These are phyloP conservation scores for Amphipoea lucens DNA, from an alignment of 2,888 invertebrate species.

Conservation along the genomic window DNA sequence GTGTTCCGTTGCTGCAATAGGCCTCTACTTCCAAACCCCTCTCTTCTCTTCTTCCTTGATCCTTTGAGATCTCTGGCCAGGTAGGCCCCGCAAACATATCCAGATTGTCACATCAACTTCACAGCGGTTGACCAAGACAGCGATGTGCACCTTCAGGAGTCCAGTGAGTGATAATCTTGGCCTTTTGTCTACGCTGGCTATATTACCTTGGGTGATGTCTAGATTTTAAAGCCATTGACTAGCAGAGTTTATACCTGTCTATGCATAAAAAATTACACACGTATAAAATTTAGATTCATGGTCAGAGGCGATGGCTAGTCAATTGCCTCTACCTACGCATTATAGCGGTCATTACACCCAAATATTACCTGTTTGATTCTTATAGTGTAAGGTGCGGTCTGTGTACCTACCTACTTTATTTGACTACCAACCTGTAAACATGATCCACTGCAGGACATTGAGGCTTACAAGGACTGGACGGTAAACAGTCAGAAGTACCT, in stretches of 20 bases:
- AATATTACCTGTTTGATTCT: slow-evolving; percentile 30
- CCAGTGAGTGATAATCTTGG: background rate
- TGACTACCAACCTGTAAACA: background rate
- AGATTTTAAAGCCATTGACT: slow-evolving; percentile 13
- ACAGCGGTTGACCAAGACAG: background rate
- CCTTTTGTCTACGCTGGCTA: background rate
- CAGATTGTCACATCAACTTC: too few species aligned
- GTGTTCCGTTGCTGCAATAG: background rate
- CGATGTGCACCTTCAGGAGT: background rate
- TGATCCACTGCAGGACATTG: background rate
- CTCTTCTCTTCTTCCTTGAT: background rate
- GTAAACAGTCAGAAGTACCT: too few species aligned
- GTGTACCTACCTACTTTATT: background rate
- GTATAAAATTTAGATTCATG: slow-evolving; percentile 28
- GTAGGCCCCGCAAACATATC: too few species aligned
- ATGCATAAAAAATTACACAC: slow-evolving; percentile 21
- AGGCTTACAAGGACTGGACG: background rate
- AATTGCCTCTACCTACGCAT: slow-evolving; percentile 60
- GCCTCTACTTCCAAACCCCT: background rate
- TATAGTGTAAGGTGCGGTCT: slow-evolving; percentile 18
- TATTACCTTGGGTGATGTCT: background rate
- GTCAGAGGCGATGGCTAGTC: slow-evolving; percentile 35
- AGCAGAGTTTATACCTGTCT: background rate
- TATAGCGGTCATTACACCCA: slow-evolving; percentile 48
- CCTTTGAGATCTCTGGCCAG: background rate